Percentiles rank a stretch among this genome's conserved stretches.
These are phyloP conservation scores for Rhopalosiphum maidis DNA, from an alignment of 1,140 invertebrate species.

Conservation along the genomic window DNA sequence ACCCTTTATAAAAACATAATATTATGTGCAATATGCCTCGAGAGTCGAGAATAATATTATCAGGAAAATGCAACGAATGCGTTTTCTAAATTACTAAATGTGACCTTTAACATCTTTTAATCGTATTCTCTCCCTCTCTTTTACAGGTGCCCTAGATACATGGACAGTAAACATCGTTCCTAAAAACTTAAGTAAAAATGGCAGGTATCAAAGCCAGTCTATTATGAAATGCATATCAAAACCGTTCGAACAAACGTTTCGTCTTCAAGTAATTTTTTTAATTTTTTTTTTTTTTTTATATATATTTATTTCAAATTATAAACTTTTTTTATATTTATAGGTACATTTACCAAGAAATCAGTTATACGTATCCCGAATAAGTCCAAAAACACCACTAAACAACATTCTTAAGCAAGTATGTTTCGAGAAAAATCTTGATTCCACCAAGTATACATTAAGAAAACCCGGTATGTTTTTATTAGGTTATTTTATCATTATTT, in stretches of 20 bases:
- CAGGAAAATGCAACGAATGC: background rate
- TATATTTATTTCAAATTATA: background rate
- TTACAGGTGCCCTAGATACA: conserved; percentile 66
- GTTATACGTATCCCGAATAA: conserved; percentile 77
- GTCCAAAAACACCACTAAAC: conserved; percentile 71
- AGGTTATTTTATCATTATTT: background rate
- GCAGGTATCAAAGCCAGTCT: conserved; percentile 59
- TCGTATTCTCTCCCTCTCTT: conserved; percentile 52
- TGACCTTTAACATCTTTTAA: conserved; percentile 42
- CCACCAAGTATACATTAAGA: conserved; percentile 77
- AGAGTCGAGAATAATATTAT: background rate
- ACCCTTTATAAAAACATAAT: background rate
- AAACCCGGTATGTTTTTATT: conserved; percentile 71
- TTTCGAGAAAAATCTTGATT: conserved; percentile 80
- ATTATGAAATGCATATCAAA: conserved; percentile 65
- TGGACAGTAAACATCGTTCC: conserved; percentile 70
- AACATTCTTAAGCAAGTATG: conserved; percentile 78
- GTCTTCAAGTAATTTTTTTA: conserved; percentile 68
- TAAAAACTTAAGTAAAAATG: conserved; percentile 63
- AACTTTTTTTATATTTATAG: conserved; percentile 62
- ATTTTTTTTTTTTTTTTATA: background rate
- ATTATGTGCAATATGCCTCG: background rate
- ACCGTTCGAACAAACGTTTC: conserved; percentile 78
- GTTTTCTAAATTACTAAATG: background rate
- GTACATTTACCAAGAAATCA: conserved; percentile 86